Base-by-base conservation (phyloP, 1,140 invertebrate species). In the Stegodyphus dumicola region DNA sequence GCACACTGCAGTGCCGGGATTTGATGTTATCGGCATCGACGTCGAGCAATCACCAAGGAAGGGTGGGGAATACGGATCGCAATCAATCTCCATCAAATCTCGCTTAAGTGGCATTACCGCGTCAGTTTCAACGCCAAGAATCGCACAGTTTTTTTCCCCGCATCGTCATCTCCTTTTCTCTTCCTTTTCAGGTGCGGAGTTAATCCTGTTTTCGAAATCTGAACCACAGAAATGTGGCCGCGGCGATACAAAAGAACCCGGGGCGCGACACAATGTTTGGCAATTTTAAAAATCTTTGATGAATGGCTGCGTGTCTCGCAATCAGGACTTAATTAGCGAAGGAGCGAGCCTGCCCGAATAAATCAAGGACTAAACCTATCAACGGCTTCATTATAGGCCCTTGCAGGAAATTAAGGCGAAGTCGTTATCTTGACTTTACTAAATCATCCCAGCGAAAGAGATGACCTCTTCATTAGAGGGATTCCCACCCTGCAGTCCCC, bases 381-480 rank as follows among this genome's bases (percentile, higher is more conserved):
- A 71, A 52, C 69, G 69, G 51, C 69, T 71, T 71, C 69, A 71
- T 71, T 71, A 71, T 71, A 71, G 69, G 33, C 69, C 33, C 69
- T 71, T 33, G 69, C 69, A 71, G 69, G 69, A 71, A 71, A 71
- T 71, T 71, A 71, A 71, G 69, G 69, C 69, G 69, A 48, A 71
- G 33, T 71, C 69, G 69, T 71, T 71, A 71, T 71, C 69, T 71
- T 71, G 69, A 71, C 69, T 71, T 71, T 71, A 71, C n/a, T 71
- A 71, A 71, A 71, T 71, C 69, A 71, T 71, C 69, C 9, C 69
- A 71, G 69, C 69, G 69, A 48, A 71, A 71, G 49, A 52, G 69
- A 71, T 71, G 69, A 71, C 69, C 69, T 71, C 69, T 71, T 71
- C 69, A 71, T 71, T 71, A 71, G 49, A 33, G 49, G 69, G 69